Conservation (phyloP, 2,113 vertebrate genomes). For the Machaerirhynchus nigripectus region DNA sequence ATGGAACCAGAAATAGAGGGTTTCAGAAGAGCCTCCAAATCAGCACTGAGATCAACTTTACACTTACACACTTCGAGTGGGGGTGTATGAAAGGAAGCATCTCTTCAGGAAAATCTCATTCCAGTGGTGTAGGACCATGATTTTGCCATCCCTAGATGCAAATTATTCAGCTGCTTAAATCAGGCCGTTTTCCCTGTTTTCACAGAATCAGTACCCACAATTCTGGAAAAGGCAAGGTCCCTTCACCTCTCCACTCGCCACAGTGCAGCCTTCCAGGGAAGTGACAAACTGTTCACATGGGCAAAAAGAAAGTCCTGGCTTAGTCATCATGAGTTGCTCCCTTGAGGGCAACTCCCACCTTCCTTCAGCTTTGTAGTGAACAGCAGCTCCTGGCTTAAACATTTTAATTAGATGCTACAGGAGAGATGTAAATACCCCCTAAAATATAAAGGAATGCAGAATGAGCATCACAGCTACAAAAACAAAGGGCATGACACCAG, state of each 20-base stretch:
- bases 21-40: background rate
- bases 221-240: background rate
- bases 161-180: background rate
- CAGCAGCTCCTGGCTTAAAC: background rate
- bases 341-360: background rate
- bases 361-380: background rate
- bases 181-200: background rate
- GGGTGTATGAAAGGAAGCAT: background rate
- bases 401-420: background rate
- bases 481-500: background rate
- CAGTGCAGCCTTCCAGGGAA: background rate
- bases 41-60: background rate
- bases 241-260: accelerated
- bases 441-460: background rate
- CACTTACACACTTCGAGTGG: background rate
- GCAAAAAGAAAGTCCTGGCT: background rate
- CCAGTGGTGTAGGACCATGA: background rate
- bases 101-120: background rate
- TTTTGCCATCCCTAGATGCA: background rate
- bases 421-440: background rate
- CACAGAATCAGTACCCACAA: background rate
- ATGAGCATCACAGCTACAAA: background rate
- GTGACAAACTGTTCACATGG: background rate
- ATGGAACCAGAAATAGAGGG: background rate
- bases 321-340: background rate